These are phyloP conservation scores for Dendroctonus valens DNA, from an alignment of 1,140 invertebrate species.

Conservation along the genomic window DNA sequence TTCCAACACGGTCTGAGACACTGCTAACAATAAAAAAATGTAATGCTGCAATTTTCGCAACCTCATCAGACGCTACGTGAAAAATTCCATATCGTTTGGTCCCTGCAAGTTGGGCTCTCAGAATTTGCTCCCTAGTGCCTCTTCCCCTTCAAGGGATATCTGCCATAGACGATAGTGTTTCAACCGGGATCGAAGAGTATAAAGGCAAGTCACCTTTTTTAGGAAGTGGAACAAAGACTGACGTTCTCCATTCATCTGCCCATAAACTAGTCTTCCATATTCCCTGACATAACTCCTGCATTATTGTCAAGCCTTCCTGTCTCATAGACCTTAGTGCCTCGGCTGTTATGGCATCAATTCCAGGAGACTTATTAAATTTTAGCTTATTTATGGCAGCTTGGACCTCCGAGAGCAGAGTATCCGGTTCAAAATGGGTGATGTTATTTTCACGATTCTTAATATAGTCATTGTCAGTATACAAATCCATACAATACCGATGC, in stretches of 20 bases:
- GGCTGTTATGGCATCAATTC: no score
- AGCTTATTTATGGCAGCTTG: constrained; percentile 2
- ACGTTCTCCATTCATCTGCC: background rate
- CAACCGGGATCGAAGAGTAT: background rate
- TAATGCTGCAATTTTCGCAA: no score
- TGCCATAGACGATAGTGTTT: background rate
- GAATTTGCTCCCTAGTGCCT: no score
- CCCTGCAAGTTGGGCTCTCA: no score
- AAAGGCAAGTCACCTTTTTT: background rate
- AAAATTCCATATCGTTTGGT: no score
- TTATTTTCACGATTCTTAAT: background rate
- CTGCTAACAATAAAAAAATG: no score
- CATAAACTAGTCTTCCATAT: background rate
- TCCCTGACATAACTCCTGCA: background rate
- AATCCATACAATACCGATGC: no score
- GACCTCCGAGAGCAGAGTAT: background rate
- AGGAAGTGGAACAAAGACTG: background rate
- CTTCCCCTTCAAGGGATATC: background rate
- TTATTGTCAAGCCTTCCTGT: background rate
- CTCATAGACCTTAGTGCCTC: no score
- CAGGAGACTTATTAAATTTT: constrained; percentile 1
- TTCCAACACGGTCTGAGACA: no score
- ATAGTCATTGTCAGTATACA: no score
- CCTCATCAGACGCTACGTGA: no score
- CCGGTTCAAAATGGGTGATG: background rate